Conservation (phyloP, 1,140 invertebrate species). For the Hypsibius dujardini region DNA sequence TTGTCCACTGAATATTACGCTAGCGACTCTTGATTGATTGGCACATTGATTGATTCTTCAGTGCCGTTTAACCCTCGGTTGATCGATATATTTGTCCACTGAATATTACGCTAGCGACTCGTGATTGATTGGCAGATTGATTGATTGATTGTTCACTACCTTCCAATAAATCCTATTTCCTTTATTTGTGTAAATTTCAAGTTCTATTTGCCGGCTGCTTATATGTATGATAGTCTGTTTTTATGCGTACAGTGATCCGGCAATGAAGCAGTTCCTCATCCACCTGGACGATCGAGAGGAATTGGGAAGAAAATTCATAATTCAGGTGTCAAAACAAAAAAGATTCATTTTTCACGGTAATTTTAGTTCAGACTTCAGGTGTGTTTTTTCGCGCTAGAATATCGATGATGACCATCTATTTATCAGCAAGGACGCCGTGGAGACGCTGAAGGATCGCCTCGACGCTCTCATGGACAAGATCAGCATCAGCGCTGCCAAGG, state of each 20-base stretch:
- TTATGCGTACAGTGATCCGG: conserved; percentile 62
- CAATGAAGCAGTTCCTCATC: conserved; percentile 96
- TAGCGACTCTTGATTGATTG: too few species aligned
- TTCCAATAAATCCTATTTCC: too few species aligned
- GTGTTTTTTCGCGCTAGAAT: conserved; percentile 53
- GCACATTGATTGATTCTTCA: too few species aligned
- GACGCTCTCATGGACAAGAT: conserved; percentile 12
- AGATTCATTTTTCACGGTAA: too few species aligned
- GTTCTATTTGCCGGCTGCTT: conserved; percentile 20
- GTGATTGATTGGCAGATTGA: too few species aligned
- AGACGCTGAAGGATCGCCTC: conserved; percentile 48
- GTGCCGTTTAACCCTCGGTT: conserved; percentile 7
- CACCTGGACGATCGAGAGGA: conserved; percentile 86
- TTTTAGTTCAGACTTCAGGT: background rate
- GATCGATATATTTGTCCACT: background rate
- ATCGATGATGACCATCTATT: conserved; percentile 89
- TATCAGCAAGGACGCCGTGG: conserved; percentile 76
- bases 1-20: too few species aligned
- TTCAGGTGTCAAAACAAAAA: conserved; percentile 27
- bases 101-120: too few species aligned
- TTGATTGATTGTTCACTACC: conserved; percentile 16
- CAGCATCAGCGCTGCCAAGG: conserved; percentile 13
- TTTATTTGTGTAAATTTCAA: conserved; percentile 20
- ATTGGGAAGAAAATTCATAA: conserved; percentile 79
- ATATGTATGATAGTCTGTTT: conserved; percentile 15